Evolutionary conservation across 2,888 invertebrate genomes (phyloP).

Genomic region (Lycia hirtaria): DNA sequence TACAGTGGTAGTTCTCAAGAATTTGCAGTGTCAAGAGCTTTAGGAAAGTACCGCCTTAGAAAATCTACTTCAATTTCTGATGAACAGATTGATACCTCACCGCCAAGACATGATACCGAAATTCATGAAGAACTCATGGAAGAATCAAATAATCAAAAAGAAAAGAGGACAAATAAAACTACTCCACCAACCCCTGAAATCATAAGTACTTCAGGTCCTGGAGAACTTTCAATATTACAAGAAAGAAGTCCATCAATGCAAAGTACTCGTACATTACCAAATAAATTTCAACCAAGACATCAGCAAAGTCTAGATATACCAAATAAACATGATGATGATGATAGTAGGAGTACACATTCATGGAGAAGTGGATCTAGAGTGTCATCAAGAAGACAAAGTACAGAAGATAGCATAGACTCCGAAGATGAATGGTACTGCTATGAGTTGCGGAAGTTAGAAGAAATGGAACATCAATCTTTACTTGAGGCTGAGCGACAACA

Average conservation of each 20-base stretch:
- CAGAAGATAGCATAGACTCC: slow-evolving; percentile 96
- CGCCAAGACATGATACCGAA: slow-evolving; percentile 66
- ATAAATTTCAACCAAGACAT: slow-evolving; percentile 88
- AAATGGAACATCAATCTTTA: slow-evolving; percentile 91
- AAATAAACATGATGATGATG: slow-evolving; percentile 91
- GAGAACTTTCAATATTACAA: slow-evolving; percentile 79
- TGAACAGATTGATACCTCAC: slow-evolving; percentile 86
- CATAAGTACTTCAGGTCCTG: slow-evolving; percentile 67
- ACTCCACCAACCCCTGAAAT: slow-evolving; percentile 71
- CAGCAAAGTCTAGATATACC: slow-evolving; percentile 94
- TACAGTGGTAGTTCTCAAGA: slow-evolving; percentile 91
- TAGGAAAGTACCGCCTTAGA: slow-evolving; percentile 91
- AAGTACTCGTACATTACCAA: slow-evolving; percentile 85
- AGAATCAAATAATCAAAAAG: slow-evolving; percentile 57
- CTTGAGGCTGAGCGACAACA: slow-evolving; percentile 87
- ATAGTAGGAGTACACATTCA: slow-evolving; percentile 94
- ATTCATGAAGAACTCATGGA: slow-evolving; percentile 57
- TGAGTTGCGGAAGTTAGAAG: slow-evolving; percentile 93
- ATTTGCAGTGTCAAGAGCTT: slow-evolving; percentile 92
- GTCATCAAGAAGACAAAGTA: slow-evolving; percentile 94
- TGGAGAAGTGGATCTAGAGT: slow-evolving; percentile 94
- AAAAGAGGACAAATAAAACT: slow-evolving; percentile 61
- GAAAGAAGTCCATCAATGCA: slow-evolving; percentile 89
- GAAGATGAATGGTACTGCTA: slow-evolving; percentile 98
- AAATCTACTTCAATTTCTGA: slow-evolving; percentile 90